Evolutionary conservation across 2,113 vertebrate genomes (phyloP), one percentile per base, ranked within the genome.

Genomic region (Callionymus lyra): DNA sequence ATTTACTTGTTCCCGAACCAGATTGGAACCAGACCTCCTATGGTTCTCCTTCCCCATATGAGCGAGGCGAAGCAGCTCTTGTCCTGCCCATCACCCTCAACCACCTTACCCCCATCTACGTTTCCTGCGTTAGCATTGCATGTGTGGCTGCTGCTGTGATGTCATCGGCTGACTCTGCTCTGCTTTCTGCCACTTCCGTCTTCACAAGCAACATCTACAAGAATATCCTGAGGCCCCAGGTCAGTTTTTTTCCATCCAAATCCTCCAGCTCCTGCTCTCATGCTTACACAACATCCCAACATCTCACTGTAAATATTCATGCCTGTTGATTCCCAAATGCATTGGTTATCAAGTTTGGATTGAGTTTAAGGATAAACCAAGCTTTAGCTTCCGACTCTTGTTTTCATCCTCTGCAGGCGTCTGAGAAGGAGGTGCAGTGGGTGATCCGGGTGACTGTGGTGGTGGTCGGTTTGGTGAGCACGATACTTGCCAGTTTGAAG

Each of bases 371-470:
- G n/a, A n/a, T n/a, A n/a, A n/a, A n/a, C n/a, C n/a, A n/a, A n/a
- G n/a, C 6, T 1, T 6, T 19, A 6, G 16, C 6, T n/a, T 41
- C 14, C 6, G 8, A 2, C 15, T 19, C n/a, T 31, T 8, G 1
- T 1, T 35, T 6, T 31, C 2, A 11, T 19, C 12, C 12, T 64
- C 48, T 55, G 12, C 63, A 89, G 85, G 86, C 86, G 2, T 67
- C 80, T 0, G 82, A 88, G 10, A 45, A 2, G 6, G 86, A 86
- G 44, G 63, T 80, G 9, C 2, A 80, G 32, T 82, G 78, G 71
- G 68, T 68, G 39, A 82, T 87, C 77, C 83, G 76, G 15, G 45
- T 8, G 1, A 57, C 83, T 12, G 77, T 83, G 62, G 2, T 87
- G 18, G 3, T 72, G 4, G 74, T 68, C 45, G 87, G 85, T 16